Evolutionary conservation across 2,113 vertebrate genomes (phyloP).

Genomic region (Oryctolagus cuniculus): DNA sequence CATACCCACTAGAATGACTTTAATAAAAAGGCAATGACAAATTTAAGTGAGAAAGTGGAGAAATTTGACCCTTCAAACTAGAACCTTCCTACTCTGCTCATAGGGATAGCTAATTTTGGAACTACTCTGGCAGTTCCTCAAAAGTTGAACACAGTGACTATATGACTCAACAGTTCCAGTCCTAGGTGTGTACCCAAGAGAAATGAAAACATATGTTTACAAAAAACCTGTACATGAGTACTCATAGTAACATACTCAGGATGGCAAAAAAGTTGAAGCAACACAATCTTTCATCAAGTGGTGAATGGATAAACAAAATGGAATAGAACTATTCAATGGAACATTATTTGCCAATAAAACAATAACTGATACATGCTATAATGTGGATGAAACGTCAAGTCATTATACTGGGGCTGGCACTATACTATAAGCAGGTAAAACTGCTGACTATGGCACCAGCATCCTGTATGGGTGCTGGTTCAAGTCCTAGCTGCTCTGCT

Average conservation of each 20-base stretch:
- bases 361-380: not conserved
- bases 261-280: not conserved
- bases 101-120: not conserved
- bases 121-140: not conserved
- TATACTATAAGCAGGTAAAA: not conserved
- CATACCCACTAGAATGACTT: not conserved
- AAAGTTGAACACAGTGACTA: not conserved
- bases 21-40: not conserved
- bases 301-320: not conserved
- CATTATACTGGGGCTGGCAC: not conserved
- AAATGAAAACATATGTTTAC: slow-evolving; percentile 8
- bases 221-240: not conserved
- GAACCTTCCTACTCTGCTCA: not conserved
- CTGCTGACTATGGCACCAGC: too few species aligned
- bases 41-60: not conserved
- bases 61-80: not conserved
- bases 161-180: slow-evolving; percentile 19
- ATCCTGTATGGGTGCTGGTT: too few species aligned
- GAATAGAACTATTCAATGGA: not conserved
- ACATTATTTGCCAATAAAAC: slow-evolving; percentile 4
- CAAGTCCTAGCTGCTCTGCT: too few species aligned
- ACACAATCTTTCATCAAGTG: not conserved
- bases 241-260: slow-evolving; percentile 26
- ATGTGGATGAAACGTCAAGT: not conserved
- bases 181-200: not conserved